Evolutionary conservation across 2,888 invertebrate genomes (phyloP), one percentile per base, ranked within the genome.

Genomic region (Taenaris catops): DNA sequence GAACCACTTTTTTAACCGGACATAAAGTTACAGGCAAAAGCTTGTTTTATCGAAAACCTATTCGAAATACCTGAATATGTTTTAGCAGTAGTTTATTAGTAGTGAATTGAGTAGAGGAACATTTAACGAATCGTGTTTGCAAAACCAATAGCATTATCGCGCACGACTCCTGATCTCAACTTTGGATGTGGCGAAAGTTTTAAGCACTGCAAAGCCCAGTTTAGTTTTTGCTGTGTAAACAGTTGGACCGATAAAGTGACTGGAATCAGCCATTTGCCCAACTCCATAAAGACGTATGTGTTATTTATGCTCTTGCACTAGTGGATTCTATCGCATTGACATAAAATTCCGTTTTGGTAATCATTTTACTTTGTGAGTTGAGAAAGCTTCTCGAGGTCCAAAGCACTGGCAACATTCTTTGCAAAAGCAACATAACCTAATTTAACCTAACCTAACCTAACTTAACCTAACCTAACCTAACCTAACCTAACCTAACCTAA

Each of bases 211-310:
- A 41, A 43, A 48, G 40, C 42, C 32, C 35, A 40, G 42, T 38
- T 41, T 25, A 39, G 45, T 41, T 48, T 46, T 48, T 43, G 41
- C 45, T 45, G 31, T 35, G 42, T 47, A 42, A 40, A 45, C 38
- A 41, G 33, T 41, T 40, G 38, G 34, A 33, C 33, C 37, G 34
- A 42, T 38, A 27, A 38, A 46, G 33, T 26, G 37, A 26, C 39
- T 34, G 33, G 27, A 47, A 37, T 29, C 31, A 31, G 16, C 14
- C 11, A 16, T 23, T 11, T 3, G 2, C 8, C n/a, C 9, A 25
- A 12, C 12, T 23, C n/a, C 19, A 3, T 19, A 29, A 1, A 26
- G 10, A 25, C 21, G 24, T 25, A 37, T 20, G 18, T 4, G 2
- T 7, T 6, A 2, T 0, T 29, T 1, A 12, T 18, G 1, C 1